Percentiles rank a stretch among this genome's conserved stretches.
phyloP scores from a whole-genome alignment of 2,113 vertebrate genomes.

The Cynopterus brachyotis region DNA sequence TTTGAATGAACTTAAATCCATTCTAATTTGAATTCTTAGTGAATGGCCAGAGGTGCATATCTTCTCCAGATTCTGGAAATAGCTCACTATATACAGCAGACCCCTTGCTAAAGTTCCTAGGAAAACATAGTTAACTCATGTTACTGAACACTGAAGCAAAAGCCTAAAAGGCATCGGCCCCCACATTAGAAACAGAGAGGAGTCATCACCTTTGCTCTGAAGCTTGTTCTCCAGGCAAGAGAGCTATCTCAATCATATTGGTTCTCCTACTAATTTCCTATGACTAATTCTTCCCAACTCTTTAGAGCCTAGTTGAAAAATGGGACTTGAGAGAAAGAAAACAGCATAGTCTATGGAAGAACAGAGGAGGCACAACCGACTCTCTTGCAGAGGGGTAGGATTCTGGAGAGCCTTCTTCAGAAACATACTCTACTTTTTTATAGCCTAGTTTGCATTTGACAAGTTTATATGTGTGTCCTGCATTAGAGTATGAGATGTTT shows the following conservation, averaged over 20 bases:
- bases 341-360: not conserved
- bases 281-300: not conserved
- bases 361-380: not conserved
- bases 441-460: not conserved
- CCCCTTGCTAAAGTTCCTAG: not conserved
- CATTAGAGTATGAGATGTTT: not conserved
- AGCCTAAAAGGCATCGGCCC: not conserved
- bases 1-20: not conserved
- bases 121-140: not conserved
- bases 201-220: not conserved
- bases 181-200: not conserved
- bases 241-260: not conserved
- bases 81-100: not conserved
- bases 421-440: not conserved
- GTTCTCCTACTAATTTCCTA: not conserved
- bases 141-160: not conserved
- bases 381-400: not conserved
- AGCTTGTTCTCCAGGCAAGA: not conserved
- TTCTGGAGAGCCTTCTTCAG: not conserved
- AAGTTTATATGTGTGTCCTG: not conserved
- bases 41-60: not conserved
- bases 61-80: constrained; percentile 5
- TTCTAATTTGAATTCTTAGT: constrained; percentile 2
- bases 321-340: not conserved
- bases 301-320: not conserved